Evolutionary conservation across 2,797 vertebrate genomes (phyloP), one percentile per base, ranked within the genome.

Genomic region (Gephyroberyx darwinii): DNA sequence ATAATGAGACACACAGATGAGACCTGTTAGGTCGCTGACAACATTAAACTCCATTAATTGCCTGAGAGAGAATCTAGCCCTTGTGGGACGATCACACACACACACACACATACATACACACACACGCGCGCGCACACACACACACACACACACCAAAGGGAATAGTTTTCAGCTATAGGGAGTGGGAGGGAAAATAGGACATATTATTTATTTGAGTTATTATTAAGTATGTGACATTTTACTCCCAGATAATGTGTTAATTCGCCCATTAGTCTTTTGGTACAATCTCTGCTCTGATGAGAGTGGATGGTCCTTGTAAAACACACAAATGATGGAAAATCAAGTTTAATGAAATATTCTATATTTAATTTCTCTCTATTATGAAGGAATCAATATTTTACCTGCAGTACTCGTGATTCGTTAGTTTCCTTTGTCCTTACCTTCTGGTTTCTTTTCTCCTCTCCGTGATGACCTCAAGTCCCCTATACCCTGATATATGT

Each of bases 21-120:
- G 77, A 78, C 88, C 90, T 90, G 85, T 81, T 84, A 80, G 84
- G 83, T 88, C 79, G 80, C 72, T 66, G 41, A 67, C 77, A 92
- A 88, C 81, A 78, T 82, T 91, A 89, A 89, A 88, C 87, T 85
- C 75, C 43, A 81, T 85, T 91, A 90, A 92, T 89, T 91, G 81
- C 78, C 86, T 84, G 83, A 78, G 88, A 89, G 81, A 86, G 79
- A 79, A 80, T 75, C 5, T 0, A 66, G 45, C 45, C 52, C 87
- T 57, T 69, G 80, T 83, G 81, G 17, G 51, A 59, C 13, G 26
- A 77, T 74, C 69, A 61, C 37, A 80, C 20, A 68, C 69, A 76
- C 71, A 72, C 85, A 68, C 33, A 48, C 60, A 53, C 43, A 35
- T 59, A 48, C 57, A 20, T 48, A 74, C 63, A 62, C 45, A 63